Base-by-base conservation (phyloP, 30 jellyfish, hydroid and myxozoan genomes). In the Turritopsis dohrnii region DNA sequence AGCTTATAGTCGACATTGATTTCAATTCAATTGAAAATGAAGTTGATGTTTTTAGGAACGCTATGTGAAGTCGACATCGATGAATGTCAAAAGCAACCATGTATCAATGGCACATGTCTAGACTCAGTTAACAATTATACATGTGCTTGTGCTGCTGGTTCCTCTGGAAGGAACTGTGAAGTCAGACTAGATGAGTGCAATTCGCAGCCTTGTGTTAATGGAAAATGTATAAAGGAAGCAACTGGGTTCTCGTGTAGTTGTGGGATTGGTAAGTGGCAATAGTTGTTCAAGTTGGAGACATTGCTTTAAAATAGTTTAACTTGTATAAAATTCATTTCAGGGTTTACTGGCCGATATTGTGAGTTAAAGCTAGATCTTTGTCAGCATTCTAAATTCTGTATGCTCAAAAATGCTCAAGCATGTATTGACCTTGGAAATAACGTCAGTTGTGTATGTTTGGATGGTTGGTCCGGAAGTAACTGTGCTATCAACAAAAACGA, bases 401-500 rank as follows among this genome's bases (percentile, higher is more conserved):
- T 93, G 7, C 83, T 66, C 20, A 87, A 81, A 20, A 82, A 82
- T 82, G 90, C 96, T 16, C 75, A 65, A n/a, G 87, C 94, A 4
- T 93, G 98, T 84, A 85, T 79, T 75, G 98, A 93, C 54, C 90
- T 85, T 81, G 98, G 98, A 18, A 79, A 79, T 75, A 76, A 86
- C 82, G 96, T 85, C 20, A 71, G 94, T 52, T 93, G 98, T 76
- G 52, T 74, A 0, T 93, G 98, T 65, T 52, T 21, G 28, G 84
- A 85, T 79, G 98, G 98, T 52, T 93, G 74, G 83, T 22, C 83
- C 52, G 98, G 98, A 8, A 60, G 77, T 86, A 93, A 93, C 52
- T 93, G 98, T 79, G 98, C 94, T 24, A 95, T 93, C 8, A 82
- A 93, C 31, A 66, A 73, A 20, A 89, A 93, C 77, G 96, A 93